Conservation (phyloP, 2,888 invertebrate genomes). For the Lithophane leautieri region DNA sequence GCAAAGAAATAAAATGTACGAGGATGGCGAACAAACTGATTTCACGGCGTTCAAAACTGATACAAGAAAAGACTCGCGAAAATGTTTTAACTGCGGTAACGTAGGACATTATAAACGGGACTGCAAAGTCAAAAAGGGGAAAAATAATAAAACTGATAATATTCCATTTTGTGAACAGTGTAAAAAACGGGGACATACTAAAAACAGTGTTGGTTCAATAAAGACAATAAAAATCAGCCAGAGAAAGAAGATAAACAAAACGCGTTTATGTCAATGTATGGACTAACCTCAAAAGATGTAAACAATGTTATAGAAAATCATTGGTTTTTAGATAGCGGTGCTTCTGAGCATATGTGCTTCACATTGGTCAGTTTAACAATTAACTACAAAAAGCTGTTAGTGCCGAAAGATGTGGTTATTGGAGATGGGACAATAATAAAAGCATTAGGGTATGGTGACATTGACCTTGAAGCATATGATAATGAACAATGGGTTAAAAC, state of each 20-base stretch:
- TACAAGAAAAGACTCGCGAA: no score
- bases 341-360: constrained; percentile 7
- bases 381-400: not conserved
- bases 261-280: not conserved
- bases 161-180: not conserved
- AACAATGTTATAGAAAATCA: not conserved
- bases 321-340: not conserved
- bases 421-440: not conserved
- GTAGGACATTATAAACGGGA: no score
- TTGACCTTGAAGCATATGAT: not conserved
- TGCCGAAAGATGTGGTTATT: no score
- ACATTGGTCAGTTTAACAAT: not conserved
- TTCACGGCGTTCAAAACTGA: no score
- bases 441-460: not conserved
- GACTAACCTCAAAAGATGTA: not conserved
- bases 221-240: not conserved
- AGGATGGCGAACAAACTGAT: no score
- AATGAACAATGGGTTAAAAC: not conserved
- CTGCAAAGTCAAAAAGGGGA: no score
- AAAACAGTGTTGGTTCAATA: constrained; percentile 1
- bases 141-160: not conserved
- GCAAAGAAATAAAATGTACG: no score
- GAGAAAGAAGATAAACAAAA: not conserved
- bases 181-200: constrained; percentile 5
- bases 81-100: no score